Percentiles rank a stretch among this genome's conserved stretches.
These are phyloP conservation scores for Carabus problematicus DNA, from an alignment of 2,888 invertebrate species.

Conservation along the genomic window DNA sequence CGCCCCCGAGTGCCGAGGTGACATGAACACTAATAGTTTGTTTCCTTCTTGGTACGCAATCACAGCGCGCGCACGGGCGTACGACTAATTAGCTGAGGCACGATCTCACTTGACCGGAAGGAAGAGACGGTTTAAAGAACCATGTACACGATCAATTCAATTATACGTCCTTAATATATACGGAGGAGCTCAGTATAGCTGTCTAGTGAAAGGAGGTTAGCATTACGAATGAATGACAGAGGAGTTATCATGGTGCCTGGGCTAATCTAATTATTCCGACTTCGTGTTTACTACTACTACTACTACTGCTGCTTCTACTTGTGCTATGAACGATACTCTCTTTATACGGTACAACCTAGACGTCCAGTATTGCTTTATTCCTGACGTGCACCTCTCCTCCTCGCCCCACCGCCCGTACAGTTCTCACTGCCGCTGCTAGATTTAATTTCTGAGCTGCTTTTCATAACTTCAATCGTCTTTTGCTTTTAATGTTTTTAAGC, in stretches of 20 bases:
- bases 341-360: not conserved
- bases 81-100: no score
- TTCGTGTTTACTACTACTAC: slow-evolving; percentile 52
- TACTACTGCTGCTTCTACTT: no score
- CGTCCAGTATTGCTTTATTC: slow-evolving; percentile 44
- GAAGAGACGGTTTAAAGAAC: slow-evolving; percentile 29
- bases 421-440: slow-evolving; percentile 49
- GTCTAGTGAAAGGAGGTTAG: not conserved
- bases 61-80: slow-evolving; percentile 48
- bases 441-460: slow-evolving; percentile 59
- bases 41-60: slow-evolving; percentile 32
- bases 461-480: slow-evolving; percentile 61
- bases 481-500: slow-evolving; percentile 53
- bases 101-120: slow-evolving; percentile 33
- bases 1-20: slow-evolving; percentile 36
- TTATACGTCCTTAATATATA: slow-evolving; percentile 2
- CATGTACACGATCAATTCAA: slow-evolving; percentile 21
- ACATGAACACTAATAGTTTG: slow-evolving; percentile 7
- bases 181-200: not conserved
- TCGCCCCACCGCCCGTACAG: no score
- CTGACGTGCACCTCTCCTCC: slow-evolving; percentile 48
- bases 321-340: no score
- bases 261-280: slow-evolving; percentile 59
- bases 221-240: slow-evolving; percentile 52
- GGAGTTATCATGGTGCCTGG: slow-evolving; percentile 58